Base-by-base conservation (phyloP, 2,797 vertebrate species). In the Sebastes paucispinis region DNA sequence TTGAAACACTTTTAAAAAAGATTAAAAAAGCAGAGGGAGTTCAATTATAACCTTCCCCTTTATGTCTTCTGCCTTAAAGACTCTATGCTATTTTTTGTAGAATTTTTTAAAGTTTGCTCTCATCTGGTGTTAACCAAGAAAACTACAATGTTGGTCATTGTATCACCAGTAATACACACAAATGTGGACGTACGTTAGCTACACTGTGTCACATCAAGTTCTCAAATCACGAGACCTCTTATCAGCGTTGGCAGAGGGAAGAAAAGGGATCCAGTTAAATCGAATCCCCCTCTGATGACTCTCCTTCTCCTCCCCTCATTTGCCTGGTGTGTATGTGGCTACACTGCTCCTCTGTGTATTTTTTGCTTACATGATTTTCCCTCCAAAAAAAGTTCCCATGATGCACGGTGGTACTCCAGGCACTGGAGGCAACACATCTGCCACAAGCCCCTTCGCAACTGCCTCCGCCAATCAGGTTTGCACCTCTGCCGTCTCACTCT, bases 381-480 rank as follows among this genome's bases (percentile, higher is more conserved):
- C 96, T 96, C 90, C 97, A 91, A 92, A 94, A 94, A 94, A 96
- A 99, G 98, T 99, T 97, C 97, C 98, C 96, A 98, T 99, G 98
- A 99, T 99, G 97, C 98, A 99, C 96, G 96, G 97, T 96, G 97
- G 97, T 97, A 95, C 92, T 96, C 97, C 97, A 94, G 96, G 95
- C 96, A 96, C 96, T 95, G 97, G 97, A 96, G 97, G 97, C 96
- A 95, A 96, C 96, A 93, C 97, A 96, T 97, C 98, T 94, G 97
- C 96, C 96, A 97, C 97, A 97, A 99, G 94, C 96, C 97, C 98
- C 95, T 99, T 97, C 95, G 97, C 96, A 97, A 95, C 97, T 95
- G 96, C 98, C 96, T 96, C 98, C 95, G 95, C 97, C 97, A 99
- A 99, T 98, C 98, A 99, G 98, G 98, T 99, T 98, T 98, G 98